Evolutionary conservation across 2,113 vertebrate species (phyloP), one percentile per base, ranked within the genome.

Genomic region (Cottus gobio): DNA sequence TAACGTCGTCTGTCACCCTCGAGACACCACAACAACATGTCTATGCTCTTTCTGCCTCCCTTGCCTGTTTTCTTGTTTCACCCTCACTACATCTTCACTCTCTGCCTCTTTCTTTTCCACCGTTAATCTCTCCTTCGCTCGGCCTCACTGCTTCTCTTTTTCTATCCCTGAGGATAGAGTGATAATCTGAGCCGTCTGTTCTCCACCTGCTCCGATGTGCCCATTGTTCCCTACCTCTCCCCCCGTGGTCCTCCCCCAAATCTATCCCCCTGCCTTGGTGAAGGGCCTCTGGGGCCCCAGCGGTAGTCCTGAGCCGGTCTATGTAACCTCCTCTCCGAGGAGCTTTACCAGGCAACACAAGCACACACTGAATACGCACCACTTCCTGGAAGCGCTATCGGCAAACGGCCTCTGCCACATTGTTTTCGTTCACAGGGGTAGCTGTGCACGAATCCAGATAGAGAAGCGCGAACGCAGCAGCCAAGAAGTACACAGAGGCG

Each of bases 161-260:
- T 52, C 71, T 90, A 80, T 88, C 91, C 90, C 90, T 4, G 80
- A 89, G 92, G 92, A 92, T 34, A 77, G 73, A 77, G 77, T 70
- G 87, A 93, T 93, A 93, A 93, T 92, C 87, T 90, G 87, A 86
- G 62, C 90, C 84, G 88, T 92, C 87, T 93, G 91, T 90, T 92
- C 89, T 91, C 91, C 93, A 92, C 91, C 92, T 94, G 92, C 91
- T 88, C 80, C 31, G 22, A 79, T 71, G 84, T 61, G 65, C 86
- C 87, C 72, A 85, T 88, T 54, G 84, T 88, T 88, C 77, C 88
- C 72, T 58, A 46, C 64, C 70, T 77, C 85, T 57, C 71, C 84
- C 85, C 81, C 82, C 50, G 39, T 84, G 82, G 86, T 42, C 48
- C 70, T 42, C 67, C 39, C 72, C 64, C 34, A 64, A 80, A 64